These are phyloP conservation scores for Apoderus coryli DNA, from an alignment of 2,888 invertebrate species.

Conservation along the genomic window DNA sequence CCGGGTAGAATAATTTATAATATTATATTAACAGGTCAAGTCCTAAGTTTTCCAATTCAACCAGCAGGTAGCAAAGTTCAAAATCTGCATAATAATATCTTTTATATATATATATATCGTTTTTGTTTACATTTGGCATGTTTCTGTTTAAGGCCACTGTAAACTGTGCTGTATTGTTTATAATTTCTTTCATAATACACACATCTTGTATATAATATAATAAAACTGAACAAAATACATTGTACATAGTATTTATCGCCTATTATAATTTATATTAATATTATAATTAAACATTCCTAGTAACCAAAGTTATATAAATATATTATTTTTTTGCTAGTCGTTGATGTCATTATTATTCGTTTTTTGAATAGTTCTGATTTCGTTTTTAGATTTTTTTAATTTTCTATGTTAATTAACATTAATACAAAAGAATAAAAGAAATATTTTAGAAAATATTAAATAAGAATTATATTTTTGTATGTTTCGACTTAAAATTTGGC, in stretches of 20 bases:
- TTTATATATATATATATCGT: constrained; percentile 4
- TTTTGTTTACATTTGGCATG: constrained; percentile 20
- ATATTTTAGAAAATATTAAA: too few relatives aligned
- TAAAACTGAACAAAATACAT: too few relatives aligned
- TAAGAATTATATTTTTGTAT: too few relatives aligned
- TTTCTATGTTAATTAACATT: too few relatives aligned
- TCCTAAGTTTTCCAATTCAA: constrained; percentile 28
- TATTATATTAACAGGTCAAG: too few relatives aligned
- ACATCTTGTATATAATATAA: constrained; percentile 15
- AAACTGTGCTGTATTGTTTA: constrained; percentile 30
- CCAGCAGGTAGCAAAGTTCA: constrained; percentile 35
- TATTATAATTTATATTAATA: constrained; percentile 22
- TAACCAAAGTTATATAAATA: constrained; percentile 31
- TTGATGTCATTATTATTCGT: constrained; percentile 15
- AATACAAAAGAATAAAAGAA: too few relatives aligned
- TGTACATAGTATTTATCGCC: constrained; percentile 27
- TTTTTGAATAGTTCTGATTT: constrained; percentile 7
- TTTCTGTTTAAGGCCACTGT: constrained; percentile 28
- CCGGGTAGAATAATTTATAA: constrained; percentile 30
- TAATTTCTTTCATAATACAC: too few relatives aligned
- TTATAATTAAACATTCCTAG: constrained; percentile 20
- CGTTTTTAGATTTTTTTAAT: constrained; percentile 20
- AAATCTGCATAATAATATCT: constrained; percentile 29
- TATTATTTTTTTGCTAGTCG: constrained; percentile 32
- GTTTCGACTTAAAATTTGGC: too few relatives aligned